These are phyloP conservation scores for Cataglyphis altisquamis DNA, from an alignment of 2,888 invertebrate species.

Conservation along the genomic window DNA sequence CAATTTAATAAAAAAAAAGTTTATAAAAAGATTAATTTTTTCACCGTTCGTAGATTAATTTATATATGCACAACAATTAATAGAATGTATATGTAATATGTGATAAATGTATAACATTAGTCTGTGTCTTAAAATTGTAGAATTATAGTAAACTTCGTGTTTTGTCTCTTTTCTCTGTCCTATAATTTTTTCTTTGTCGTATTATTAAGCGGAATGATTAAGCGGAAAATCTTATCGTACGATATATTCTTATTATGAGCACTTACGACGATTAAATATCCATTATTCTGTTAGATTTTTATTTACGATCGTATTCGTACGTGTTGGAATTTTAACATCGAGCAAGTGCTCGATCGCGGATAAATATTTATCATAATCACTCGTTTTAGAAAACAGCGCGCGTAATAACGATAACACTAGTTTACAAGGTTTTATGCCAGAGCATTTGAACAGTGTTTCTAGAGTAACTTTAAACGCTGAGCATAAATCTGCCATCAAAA, in stretches of 20 bases:
- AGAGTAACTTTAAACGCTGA: too few relatives aligned
- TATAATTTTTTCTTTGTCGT: background rate
- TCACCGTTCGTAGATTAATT: background rate
- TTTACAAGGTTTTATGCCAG: too few relatives aligned
- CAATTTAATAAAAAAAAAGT: background rate
- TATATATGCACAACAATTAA: background rate
- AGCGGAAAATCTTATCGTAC: conserved; percentile 12
- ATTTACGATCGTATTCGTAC: conserved; percentile 18
- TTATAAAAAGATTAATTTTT: background rate
- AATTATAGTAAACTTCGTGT: background rate
- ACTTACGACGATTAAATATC: conserved; percentile 18
- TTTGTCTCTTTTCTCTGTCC: background rate
- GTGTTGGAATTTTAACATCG: background rate
- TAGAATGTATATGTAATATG: background rate
- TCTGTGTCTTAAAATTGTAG: background rate
- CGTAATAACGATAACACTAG: conserved; percentile 12
- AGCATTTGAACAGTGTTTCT: too few relatives aligned
- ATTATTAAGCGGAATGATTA: background rate
- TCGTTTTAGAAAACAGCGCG: conserved; percentile 29
- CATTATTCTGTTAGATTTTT: conserved; percentile 10
- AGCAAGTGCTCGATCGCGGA: conserved; percentile 17
- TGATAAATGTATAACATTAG: background rate
- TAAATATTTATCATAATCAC: conserved; percentile 22
- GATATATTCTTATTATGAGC: conserved; percentile 11
- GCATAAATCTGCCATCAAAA: too few relatives aligned